A percentile compares a stretch with the other conserved stretches of the same genome.
phyloP scores from a whole-genome alignment of 2,888 invertebrate species.

The Xylocampa areola region DNA sequence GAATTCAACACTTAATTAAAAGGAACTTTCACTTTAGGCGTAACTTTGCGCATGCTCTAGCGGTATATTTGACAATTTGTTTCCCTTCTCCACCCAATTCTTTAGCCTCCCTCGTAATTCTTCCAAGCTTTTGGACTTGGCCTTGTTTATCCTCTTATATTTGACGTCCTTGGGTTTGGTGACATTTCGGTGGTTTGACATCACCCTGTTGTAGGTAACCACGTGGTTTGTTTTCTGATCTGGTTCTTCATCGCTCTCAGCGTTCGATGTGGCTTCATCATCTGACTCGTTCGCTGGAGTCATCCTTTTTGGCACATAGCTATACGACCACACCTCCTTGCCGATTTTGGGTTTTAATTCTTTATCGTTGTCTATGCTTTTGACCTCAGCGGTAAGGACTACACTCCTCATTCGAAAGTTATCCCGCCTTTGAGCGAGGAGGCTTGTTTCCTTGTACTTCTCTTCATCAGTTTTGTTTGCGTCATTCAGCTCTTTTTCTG shows the following conservation, averaged over 20 bases:
- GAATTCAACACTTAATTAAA: conserved; percentile 62
- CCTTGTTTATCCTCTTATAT: conserved; percentile 97
- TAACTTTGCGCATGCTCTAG: conserved; percentile 92
- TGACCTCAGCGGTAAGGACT: conserved; percentile 83
- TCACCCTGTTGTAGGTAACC: conserved; percentile 95
- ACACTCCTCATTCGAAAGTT: conserved; percentile 86
- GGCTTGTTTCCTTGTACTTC: conserved; percentile 85
- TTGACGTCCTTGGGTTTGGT: conserved; percentile 97
- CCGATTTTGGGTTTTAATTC: conserved; percentile 75
- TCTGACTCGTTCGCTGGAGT: conserved; percentile 82
- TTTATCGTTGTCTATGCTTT: conserved; percentile 83
- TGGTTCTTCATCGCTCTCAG: conserved; percentile 83
- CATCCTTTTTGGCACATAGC: conserved; percentile 87
- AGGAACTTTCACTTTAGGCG: conserved; percentile 86
- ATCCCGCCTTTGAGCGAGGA: conserved; percentile 85
- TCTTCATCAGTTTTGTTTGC: conserved; percentile 85
- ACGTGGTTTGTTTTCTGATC: conserved; percentile 89
- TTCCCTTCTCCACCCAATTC: conserved; percentile 96
- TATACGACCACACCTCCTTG: conserved; percentile 85
- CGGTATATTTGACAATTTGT: conserved; percentile 91
- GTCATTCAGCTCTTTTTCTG: conserved; percentile 84
- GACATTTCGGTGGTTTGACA: conserved; percentile 97
- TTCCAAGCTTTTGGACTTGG: conserved; percentile 96
- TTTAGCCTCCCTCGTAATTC: conserved; percentile 95
- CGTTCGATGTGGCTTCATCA: conserved; percentile 82